Conservation (phyloP, 2,797 vertebrate genomes). For the Danio choprae region DNA sequence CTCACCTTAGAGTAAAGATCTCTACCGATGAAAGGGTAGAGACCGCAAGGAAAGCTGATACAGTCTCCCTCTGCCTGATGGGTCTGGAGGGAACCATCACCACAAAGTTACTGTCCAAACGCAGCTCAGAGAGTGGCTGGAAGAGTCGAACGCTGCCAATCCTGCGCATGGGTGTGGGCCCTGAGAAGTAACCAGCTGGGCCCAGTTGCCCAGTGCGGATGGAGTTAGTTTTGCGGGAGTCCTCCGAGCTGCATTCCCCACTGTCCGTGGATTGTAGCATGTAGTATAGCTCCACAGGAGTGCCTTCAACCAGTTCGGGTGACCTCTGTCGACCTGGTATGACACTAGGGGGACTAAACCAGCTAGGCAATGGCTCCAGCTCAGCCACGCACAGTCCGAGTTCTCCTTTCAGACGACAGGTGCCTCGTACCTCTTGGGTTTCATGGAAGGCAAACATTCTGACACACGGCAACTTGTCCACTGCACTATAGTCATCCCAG, state of each 20-base stretch:
- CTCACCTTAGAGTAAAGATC: slow-evolving; percentile 91
- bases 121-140: slow-evolving; percentile 84
- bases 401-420: slow-evolving; percentile 81
- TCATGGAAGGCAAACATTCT: slow-evolving; percentile 85
- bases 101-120: slow-evolving; percentile 85
- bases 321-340: slow-evolving; percentile 81
- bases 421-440: slow-evolving; percentile 84
- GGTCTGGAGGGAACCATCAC: slow-evolving; percentile 90
- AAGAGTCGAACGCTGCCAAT: slow-evolving; percentile 87
- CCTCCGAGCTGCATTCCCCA: slow-evolving; percentile 79
- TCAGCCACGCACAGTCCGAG: slow-evolving; percentile 85
- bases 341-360: slow-evolving; percentile 83
- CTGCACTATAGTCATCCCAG: slow-evolving; percentile 83
- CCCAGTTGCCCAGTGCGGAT: slow-evolving; percentile 81
- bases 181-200: slow-evolving; percentile 75
- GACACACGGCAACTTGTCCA: slow-evolving; percentile 81
- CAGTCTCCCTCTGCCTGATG: slow-evolving; percentile 86
- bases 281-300: slow-evolving; percentile 86
- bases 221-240: slow-evolving; percentile 80
- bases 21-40: slow-evolving; percentile 85
- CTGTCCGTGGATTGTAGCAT: slow-evolving; percentile 77
- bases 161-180: slow-evolving; percentile 82
- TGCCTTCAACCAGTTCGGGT: slow-evolving; percentile 78
- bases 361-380: slow-evolving; percentile 82
- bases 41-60: slow-evolving; percentile 84